A percentile compares a stretch with the other conserved stretches of the same genome.
These are phyloP conservation scores for Microchirus variegatus DNA, from an alignment of 2,797 vertebrate genomes.

Conservation along the genomic window DNA sequence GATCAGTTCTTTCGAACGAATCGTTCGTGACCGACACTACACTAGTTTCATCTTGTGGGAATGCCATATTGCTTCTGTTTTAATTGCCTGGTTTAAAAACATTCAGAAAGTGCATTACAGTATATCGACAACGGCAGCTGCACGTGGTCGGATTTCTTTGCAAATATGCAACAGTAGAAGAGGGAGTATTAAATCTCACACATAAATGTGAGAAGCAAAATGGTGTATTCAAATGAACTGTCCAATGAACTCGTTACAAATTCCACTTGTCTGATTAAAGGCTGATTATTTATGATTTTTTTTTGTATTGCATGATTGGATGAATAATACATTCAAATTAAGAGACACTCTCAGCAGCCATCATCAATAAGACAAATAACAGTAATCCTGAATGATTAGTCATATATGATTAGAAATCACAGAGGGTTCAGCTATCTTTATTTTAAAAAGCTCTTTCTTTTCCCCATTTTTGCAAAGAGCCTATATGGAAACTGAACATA, in stretches of 20 bases:
- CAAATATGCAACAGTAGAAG: neutral
- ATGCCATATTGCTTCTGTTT: slow-evolving; percentile 2
- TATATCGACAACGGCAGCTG: neutral
- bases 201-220: neutral
- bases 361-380: no score
- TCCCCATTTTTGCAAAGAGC: slow-evolving; percentile 13
- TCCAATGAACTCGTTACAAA: no score
- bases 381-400: neutral
- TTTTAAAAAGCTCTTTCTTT: slow-evolving; percentile 17
- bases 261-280: no score
- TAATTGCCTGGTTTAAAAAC: neutral
- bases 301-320: no score
- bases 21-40: no score
- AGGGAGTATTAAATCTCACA: neutral
- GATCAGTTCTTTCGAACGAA: no score
- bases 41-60: slow-evolving; percentile 1
- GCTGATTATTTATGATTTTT: no score
- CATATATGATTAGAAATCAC: slow-evolving; percentile 34
- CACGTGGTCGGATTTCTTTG: neutral
- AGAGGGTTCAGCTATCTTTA: slow-evolving; percentile 5
- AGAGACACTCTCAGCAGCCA: no score
- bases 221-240: no score
- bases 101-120: neutral
- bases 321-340: no score
- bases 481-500: slow-evolving; percentile 22